phyloP scores from a whole-genome alignment of 1,140 invertebrate species.

The Pseudomyrmex concolor region DNA sequence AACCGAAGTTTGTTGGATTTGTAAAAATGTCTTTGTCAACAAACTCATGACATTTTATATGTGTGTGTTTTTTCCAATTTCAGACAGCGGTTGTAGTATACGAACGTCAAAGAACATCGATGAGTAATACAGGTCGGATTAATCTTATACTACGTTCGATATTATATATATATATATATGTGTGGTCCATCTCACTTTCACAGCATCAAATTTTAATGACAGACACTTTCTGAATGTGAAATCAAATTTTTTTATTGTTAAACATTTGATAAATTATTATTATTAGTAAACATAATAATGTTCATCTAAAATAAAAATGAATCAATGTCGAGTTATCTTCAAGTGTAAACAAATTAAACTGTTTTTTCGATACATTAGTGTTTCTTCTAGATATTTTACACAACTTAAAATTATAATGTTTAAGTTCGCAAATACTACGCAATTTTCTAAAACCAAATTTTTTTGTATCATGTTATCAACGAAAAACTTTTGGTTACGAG shows the following conservation, averaged over 20 bases:
- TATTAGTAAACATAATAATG: too few species aligned
- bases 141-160: constrained; percentile 32
- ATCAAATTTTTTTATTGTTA: background rate
- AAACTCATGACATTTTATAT: constrained; percentile 13
- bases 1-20: constrained; percentile 12
- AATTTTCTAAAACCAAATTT: background rate
- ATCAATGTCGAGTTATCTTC: too few species aligned
- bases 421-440: background rate
- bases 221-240: background rate
- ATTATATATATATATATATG: background rate
- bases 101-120: background rate
- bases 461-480: background rate
- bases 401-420: too few species aligned
- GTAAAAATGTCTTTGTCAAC: background rate
- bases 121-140: constrained; percentile 2
- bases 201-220: constrained; percentile 7
- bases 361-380: too few species aligned
- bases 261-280: too few species aligned
- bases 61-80: background rate
- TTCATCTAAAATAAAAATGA: too few species aligned
- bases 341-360: too few species aligned
- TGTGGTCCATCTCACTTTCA: background rate
- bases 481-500: constrained; percentile 10
- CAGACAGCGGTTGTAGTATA: background rate
- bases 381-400: too few species aligned